Percentiles rank a stretch among this genome's conserved stretches.
phyloP scores from a whole-genome alignment of 92 coral and sea anemone species.

The Phenganax stokvisi region DNA sequence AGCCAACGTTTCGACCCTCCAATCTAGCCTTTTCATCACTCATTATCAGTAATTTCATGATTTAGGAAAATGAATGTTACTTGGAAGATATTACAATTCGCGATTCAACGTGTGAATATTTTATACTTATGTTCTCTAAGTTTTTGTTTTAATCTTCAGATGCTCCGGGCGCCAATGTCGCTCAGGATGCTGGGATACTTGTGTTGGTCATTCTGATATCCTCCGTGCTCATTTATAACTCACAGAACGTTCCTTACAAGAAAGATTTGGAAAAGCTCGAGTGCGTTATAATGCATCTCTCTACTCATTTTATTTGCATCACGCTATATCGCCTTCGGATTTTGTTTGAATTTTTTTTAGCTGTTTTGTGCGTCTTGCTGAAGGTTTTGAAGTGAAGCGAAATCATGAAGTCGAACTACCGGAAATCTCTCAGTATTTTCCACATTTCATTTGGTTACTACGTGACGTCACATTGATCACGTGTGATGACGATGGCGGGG shows the following conservation, averaged over 20 bases:
- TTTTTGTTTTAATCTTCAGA: neutral
- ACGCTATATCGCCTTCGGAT: neutral
- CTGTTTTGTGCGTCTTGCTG: conserved; percentile 40
- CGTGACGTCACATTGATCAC: conserved; percentile 51
- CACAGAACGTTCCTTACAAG: conserved; percentile 35
- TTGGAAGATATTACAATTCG: no score
- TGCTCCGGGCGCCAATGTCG: conserved; percentile 38
- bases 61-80: no score
- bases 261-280: conserved; percentile 38
- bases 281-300: neutral
- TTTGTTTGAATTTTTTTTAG: conserved; percentile 4
- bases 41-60: no score
- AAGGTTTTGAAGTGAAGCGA: conserved; percentile 31
- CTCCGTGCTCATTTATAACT: conserved; percentile 28
- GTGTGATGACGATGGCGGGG: conserved; percentile 35
- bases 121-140: neutral
- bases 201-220: conserved; percentile 38
- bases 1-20: neutral
- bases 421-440: conserved; percentile 47
- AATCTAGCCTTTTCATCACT: no score
- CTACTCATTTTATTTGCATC: neutral
- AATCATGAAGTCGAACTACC: conserved; percentile 23
- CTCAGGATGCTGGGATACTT: conserved; percentile 41
- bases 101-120: neutral
- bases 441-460: conserved; percentile 55